phyloP scores from a whole-genome alignment of 2,113 vertebrate species.

The Pitta sordida region DNA sequence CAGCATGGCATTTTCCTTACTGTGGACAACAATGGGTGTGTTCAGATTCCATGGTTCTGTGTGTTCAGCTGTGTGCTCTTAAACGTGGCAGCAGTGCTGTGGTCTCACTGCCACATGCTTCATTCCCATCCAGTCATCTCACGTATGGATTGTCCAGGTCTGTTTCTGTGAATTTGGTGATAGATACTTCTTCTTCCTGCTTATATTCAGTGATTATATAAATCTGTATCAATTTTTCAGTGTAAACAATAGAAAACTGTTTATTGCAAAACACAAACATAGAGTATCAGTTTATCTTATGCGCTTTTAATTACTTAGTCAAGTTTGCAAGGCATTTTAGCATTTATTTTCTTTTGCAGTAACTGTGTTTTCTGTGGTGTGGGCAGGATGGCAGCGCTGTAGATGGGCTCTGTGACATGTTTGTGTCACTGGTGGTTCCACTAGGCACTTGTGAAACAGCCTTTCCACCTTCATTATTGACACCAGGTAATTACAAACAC shows the following conservation, averaged over 20 bases:
- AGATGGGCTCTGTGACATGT: background rate
- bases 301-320: background rate
- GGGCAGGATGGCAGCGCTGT: background rate
- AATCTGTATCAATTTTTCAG: background rate
- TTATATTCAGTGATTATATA: background rate
- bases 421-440: background rate
- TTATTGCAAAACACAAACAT: background rate
- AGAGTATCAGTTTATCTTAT: background rate
- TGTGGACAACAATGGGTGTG: background rate
- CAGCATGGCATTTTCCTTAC: background rate
- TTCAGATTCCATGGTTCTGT: background rate
- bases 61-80: background rate
- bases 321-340: background rate
- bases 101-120: background rate
- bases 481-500: background rate
- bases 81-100: accelerated
- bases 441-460: background rate
- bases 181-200: background rate
- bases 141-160: background rate
- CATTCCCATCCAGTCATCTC: accelerated
- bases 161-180: background rate
- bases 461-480: background rate
- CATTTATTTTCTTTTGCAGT: background rate
- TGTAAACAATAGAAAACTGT: background rate
- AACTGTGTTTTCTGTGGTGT: background rate